phyloP scores from a whole-genome alignment of 2,113 vertebrate species.

The Burhinus oedicnemus region DNA sequence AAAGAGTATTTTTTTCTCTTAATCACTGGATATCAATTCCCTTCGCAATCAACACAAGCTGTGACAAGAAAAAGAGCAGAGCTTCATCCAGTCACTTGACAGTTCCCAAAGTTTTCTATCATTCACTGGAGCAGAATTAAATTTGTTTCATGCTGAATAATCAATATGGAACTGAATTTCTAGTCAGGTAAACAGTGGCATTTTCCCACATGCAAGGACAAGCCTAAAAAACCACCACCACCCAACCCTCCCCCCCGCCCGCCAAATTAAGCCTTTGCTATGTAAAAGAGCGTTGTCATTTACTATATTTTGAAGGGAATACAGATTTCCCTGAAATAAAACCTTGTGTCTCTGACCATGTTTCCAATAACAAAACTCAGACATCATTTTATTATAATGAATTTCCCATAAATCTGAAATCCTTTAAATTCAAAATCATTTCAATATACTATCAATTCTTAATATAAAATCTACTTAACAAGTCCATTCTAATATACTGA shows the following conservation, averaged over 20 bases:
- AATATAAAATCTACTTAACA: not conserved
- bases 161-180: not conserved
- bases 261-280: not conserved
- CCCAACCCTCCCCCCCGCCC: not conserved
- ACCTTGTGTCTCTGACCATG: not conserved
- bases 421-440: not conserved
- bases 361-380: not conserved
- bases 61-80: constrained; percentile 46
- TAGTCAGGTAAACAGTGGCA: not conserved
- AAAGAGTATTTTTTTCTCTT: not conserved
- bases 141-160: not conserved
- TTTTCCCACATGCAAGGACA: not conserved
- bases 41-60: constrained; percentile 37
- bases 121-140: not conserved
- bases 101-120: not conserved
- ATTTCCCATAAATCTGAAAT: not conserved
- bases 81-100: not conserved
- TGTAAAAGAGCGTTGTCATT: not conserved
- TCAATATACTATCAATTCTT: not conserved
- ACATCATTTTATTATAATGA: not conserved
- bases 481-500: not conserved
- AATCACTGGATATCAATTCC: not conserved
- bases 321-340: not conserved
- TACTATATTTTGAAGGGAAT: not conserved
- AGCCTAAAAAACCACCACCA: not conserved